Base-by-base conservation (phyloP, 2,113 vertebrate genomes). In the Pachyramphus minor region DNA sequence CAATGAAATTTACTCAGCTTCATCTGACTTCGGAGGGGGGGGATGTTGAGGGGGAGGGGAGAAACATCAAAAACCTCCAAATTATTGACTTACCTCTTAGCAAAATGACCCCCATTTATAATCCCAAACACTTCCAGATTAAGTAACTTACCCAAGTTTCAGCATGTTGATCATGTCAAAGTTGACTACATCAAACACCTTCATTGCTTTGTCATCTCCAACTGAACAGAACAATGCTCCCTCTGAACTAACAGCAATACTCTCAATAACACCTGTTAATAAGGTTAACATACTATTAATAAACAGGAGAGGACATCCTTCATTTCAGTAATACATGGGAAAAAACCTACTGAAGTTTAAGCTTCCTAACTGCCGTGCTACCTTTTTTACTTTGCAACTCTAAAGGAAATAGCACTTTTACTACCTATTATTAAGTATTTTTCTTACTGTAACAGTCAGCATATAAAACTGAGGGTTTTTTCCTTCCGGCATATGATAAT, bases 131-230 rank as follows among this genome's bases (percentile, higher is more conserved):
- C 23, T 87, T 96, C 59, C 6, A 90, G 74, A 37, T 47, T 66
- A 84, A 77, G 33, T 35, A 72, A 98, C 98, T 98, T 97, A 99
- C 99, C 99, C 99, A 95, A 99, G 97, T 94, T 99, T 99, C 87
- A 99, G 98, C 99, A 99, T 99, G 93, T 99, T 99, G 97, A 99
- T 99, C 99, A 99, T 99, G 97, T 99, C 99, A 92, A 99, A 99
- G 97, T 99, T 99, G 89, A 99, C 99, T 5, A 99, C 99, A 89
- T 99, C 99, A 96, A 99, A 99, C 7, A 99, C 99, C 94, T 99
- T 99, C 99, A 99, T 99, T 89, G 99, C 99, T 98, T 98, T 99
- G 97, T 99, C 99, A 73, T 99, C 99, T 35, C 99, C 99, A 59
- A 99, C 99, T 21, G 99, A 99, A 95, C 99, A 99, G 89, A 99